phyloP scores from a whole-genome alignment of 2,888 invertebrate genomes.

The Brachynemurus nebulosus region DNA sequence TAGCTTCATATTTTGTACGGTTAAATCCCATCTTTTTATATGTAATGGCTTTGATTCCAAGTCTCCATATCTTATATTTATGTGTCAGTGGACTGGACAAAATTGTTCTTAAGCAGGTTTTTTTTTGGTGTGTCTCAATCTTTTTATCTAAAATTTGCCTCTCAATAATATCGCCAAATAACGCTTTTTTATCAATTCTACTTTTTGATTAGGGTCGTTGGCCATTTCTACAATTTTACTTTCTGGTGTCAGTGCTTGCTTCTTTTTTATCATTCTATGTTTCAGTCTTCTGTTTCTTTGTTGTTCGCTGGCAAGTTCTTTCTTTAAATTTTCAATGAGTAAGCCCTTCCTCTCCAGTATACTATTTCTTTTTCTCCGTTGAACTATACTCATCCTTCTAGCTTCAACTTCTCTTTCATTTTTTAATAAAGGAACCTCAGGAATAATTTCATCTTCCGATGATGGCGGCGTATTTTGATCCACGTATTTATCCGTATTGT shows the following conservation, averaged over 20 bases:
- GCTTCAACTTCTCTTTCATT: slow-evolving; percentile 12
- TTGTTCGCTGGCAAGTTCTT: slow-evolving; percentile 10
- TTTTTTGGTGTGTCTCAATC: slow-evolving; percentile 2
- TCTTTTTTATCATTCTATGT: slow-evolving; percentile 6
- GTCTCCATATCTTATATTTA: slow-evolving; percentile 9
- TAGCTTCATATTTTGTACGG: slow-evolving; percentile 5
- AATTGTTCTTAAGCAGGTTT: not conserved
- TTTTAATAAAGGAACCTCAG: slow-evolving; percentile 10
- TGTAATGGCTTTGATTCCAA: slow-evolving; percentile 13
- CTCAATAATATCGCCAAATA: not conserved
- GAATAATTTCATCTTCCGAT: slow-evolving; percentile 11
- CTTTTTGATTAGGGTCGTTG: slow-evolving; percentile 1
- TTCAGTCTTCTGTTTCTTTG: slow-evolving; percentile 10
- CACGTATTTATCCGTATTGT: slow-evolving; percentile 7
- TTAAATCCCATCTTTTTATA: slow-evolving; percentile 12
- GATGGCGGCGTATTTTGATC: slow-evolving; percentile 13
- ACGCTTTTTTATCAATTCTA: slow-evolving; percentile 2
- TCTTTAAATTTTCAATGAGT: slow-evolving; percentile 11
- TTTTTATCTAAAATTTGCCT: not conserved
- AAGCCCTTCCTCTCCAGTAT: slow-evolving; percentile 11
- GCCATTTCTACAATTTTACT: slow-evolving; percentile 1
- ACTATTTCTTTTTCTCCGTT: slow-evolving; percentile 14
- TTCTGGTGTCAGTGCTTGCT: slow-evolving; percentile 5
- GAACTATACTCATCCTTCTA: slow-evolving; percentile 11
- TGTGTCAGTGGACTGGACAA: slow-evolving; percentile 5